Evolutionary conservation across 2,797 vertebrate species (phyloP), one percentile per base, ranked within the genome.

Genomic region (Catamblyrhynchus diadema): DNA sequence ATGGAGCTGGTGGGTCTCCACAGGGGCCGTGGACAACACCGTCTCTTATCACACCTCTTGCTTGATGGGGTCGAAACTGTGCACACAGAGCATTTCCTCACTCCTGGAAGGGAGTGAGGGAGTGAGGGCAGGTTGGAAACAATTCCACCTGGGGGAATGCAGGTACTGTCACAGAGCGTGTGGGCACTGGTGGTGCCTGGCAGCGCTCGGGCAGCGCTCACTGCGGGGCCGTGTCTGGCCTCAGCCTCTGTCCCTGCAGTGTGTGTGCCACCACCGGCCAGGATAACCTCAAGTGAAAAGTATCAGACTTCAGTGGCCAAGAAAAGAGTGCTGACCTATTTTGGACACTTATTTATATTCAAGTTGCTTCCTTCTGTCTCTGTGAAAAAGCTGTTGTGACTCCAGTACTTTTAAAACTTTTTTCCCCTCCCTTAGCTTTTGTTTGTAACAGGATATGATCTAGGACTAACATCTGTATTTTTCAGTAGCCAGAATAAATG

Each of bases 281-380:
- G 86, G 79, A 89, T 94, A 82, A 48, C 81, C 90, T 60, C 89
- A 44, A 95, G 86, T 59, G 78, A 93, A 65, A 97, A 95, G 92
- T 86, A 64, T 95, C 95, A 96, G 89, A 95, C 94, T 96, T 93
- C 79, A 67, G 62, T 95, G 77, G 94, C 95, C 93, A 95, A 93
- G 92, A 96, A 97, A 88, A 96, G 93, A 97, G 91, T 32, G 95
- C 96, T 98, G 98, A 98, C 98, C 98, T 97, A 98, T 97, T 98
- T 98, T 97, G 97, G 95, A 97, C 87, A 87, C 97, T 98, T 97
- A 98, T 98, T 98, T 97, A 97, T 98, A 98, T 98, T 96, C 98
- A 97, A 84, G 96, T 97, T 97, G 90, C 95, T 97, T 96, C 96
- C 96, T 93, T 91, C 88, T 96, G 86, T 87, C 79, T 96, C 90